Percentiles rank a stretch among this genome's conserved stretches.
phyloP scores from a whole-genome alignment of 2,888 invertebrate species.

The Harmothoe impar region DNA sequence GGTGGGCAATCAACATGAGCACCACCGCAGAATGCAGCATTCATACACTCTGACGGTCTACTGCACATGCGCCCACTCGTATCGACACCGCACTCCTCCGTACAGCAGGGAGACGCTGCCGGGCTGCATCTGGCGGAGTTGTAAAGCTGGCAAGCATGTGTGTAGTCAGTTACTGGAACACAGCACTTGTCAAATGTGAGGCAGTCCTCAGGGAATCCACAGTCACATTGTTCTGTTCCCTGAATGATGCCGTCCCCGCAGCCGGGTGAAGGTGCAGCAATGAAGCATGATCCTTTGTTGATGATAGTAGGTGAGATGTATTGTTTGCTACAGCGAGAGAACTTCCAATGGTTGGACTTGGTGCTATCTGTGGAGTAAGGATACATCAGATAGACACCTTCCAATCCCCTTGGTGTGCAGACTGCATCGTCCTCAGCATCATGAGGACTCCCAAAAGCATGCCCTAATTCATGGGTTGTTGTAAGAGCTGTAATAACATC shows the following conservation, averaged over 20 bases:
- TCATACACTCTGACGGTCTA: slow-evolving; percentile 31
- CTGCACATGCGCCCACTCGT: not conserved
- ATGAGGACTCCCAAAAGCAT: slow-evolving; percentile 42
- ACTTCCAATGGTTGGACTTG: not conserved
- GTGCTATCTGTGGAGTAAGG: slow-evolving; percentile 3
- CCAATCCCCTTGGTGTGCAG: not conserved
- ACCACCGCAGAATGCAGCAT: slow-evolving; percentile 21
- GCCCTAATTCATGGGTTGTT: slow-evolving; percentile 13
- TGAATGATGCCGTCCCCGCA: slow-evolving; percentile 34
- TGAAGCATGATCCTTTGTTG: slow-evolving; percentile 30
- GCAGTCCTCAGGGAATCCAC: not conserved
- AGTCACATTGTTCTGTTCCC: slow-evolving; percentile 7
- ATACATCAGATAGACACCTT: slow-evolving; percentile 20
- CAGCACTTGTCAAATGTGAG: not conserved
- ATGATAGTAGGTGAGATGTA: not conserved
- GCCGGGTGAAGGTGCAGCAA: not conserved
- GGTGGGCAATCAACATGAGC: not conserved
- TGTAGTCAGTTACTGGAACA: not conserved
- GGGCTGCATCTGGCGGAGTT: slow-evolving; percentile 24
- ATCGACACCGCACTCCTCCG: not conserved
- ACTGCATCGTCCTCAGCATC: not conserved
- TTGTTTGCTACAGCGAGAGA: not conserved
- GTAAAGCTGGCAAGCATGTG: not conserved
- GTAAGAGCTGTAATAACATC: slow-evolving; percentile 6
- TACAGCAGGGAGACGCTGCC: not conserved